These are phyloP conservation scores for Lepilemur septentrionalis DNA, from an alignment of 2,797 vertebrate species.

Conservation along the genomic window DNA sequence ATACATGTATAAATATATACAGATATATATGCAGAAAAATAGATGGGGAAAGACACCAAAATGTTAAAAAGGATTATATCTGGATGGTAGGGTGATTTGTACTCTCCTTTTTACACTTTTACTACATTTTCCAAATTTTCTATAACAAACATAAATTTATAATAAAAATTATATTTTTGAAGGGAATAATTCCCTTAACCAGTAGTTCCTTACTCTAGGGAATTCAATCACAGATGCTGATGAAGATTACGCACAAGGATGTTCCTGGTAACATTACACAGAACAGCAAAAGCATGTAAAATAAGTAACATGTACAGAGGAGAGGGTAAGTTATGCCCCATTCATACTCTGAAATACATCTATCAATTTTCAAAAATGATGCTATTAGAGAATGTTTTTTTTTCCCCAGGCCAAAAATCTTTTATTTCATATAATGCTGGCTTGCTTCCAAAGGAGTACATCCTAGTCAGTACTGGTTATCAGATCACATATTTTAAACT, in stretches of 20 bases:
- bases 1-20: background rate
- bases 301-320: background rate
- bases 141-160: background rate
- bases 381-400: background rate
- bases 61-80: background rate
- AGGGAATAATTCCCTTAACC: slow-evolving; percentile 11
- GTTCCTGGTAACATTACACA: background rate
- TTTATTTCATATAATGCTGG: background rate
- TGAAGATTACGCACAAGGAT: background rate
- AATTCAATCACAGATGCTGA: background rate
- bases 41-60: background rate
- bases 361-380: background rate
- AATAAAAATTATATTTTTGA: slow-evolving; percentile 22
- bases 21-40: background rate
- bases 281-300: background rate
- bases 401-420: background rate
- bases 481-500: background rate
- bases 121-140: background rate
- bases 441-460: background rate
- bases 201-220: background rate
- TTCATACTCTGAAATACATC: background rate
- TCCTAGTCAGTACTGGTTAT: background rate
- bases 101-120: background rate
- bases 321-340: background rate
- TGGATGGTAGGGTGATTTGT: background rate